Conservation (phyloP, 2,888 invertebrate species). For the Hanleya hanleyi region DNA sequence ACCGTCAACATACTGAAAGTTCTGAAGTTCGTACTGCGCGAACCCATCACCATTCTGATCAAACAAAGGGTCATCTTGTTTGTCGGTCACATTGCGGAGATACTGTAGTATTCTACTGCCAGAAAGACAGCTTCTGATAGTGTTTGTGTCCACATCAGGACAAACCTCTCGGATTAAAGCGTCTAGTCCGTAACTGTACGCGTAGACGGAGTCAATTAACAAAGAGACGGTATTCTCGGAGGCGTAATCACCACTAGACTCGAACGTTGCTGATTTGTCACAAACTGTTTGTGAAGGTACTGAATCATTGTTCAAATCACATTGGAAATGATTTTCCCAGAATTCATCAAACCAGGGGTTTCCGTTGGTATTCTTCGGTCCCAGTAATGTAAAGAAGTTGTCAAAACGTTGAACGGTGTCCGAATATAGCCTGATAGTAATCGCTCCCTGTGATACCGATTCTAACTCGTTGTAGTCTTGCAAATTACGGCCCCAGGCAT, state of each 20-base stretch:
- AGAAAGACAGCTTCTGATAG: slow-evolving; percentile 20
- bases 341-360: slow-evolving; percentile 45
- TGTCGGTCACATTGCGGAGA: slow-evolving; percentile 30
- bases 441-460: slow-evolving; percentile 33
- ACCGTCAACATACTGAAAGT: slow-evolving; percentile 14
- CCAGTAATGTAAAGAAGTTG: slow-evolving; percentile 31
- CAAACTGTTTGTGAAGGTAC: too few relatives aligned
- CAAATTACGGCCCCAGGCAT: slow-evolving; percentile 44
- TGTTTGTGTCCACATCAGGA: background rate
- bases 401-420: slow-evolving; percentile 38
- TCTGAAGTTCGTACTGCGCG: slow-evolving; percentile 29
- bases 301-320: slow-evolving; percentile 6
- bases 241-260: slow-evolving; percentile 16
- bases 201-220: slow-evolving; percentile 38
- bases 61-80: slow-evolving; percentile 31
- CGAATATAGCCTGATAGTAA: slow-evolving; percentile 39
- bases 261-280: background rate
- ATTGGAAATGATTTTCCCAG: slow-evolving; percentile 32
- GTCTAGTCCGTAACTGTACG: slow-evolving; percentile 39
- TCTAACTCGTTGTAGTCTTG: slow-evolving; percentile 36
- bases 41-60: slow-evolving; percentile 34
- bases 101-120: slow-evolving; percentile 11
- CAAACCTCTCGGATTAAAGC: slow-evolving; percentile 24
- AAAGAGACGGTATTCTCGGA: slow-evolving; percentile 37
- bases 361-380: background rate